phyloP scores from a whole-genome alignment of 92 coral and sea anemone species.

The Porites rus region DNA sequence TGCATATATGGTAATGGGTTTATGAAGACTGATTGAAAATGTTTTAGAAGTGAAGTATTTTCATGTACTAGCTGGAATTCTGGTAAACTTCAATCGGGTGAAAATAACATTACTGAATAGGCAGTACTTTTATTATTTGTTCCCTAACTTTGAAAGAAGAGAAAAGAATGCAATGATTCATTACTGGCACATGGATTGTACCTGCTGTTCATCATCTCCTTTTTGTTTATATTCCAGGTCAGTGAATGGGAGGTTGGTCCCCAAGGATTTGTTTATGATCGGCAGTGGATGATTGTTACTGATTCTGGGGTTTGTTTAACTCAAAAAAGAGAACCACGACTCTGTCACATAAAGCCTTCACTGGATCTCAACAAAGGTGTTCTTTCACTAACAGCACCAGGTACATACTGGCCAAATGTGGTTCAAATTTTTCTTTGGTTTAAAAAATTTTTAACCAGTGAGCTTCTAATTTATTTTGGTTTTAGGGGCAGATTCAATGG shows the following conservation, averaged over 20 bases:
- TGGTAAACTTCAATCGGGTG: no score
- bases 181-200: neutral
- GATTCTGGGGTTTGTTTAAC: slow-evolving; percentile 85
- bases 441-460: no score
- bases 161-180: neutral
- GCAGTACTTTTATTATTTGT: no score
- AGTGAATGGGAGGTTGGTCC: slow-evolving; percentile 82
- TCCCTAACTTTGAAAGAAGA: neutral
- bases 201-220: neutral
- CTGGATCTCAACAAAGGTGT: slow-evolving; percentile 56
- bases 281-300: slow-evolving; percentile 93
- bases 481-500: neutral
- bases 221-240: slow-evolving; percentile 52
- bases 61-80: no score
- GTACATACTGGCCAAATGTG: slow-evolving; percentile 28
- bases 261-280: slow-evolving; percentile 89
- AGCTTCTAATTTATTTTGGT: neutral
- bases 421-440: no score
- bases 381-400: slow-evolving; percentile 82
- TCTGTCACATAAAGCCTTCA: slow-evolving; percentile 85
- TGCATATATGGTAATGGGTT: neutral
- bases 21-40: no score
- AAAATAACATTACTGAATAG: no score
- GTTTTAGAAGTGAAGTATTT: no score
- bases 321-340: slow-evolving; percentile 91